Base-by-base conservation (phyloP, 92 coral and sea anemone genomes). In the Metridium senile region DNA sequence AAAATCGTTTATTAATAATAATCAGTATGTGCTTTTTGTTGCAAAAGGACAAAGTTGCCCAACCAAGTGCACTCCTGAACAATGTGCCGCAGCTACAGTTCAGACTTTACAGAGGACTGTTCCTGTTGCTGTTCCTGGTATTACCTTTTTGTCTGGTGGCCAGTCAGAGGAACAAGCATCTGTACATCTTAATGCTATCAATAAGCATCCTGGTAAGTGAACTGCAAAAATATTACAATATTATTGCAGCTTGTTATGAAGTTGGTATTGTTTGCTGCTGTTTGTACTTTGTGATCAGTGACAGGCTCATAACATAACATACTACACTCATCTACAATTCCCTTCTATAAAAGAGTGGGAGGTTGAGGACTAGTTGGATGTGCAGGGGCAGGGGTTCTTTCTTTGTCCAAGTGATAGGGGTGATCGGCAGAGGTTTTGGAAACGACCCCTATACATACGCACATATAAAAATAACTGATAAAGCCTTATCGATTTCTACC, bases 101-200 rank as follows among this genome's bases (percentile, higher is more conserved):
- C 84, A 88, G 9, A 93, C 99, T 21, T 71, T 95, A 10, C 86
- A 81, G 78, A 91, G 99, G 45, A 95, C 99, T 16, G 86, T 95
- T 20, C 99, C 97, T 26, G 84, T 83, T 62, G 95, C 99, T 7
- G 93, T 95, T 0, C 99, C 99, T 26, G 99, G 99, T 9, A 77
- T 95, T 51, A 90, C 93, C 25, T 95, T 95, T 72, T 63, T 95
- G 63, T 95, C 99, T 51, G 99, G 99, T 18, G 99, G 99, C 26
- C 99, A 95, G 81, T 95, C 99, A 0, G 99, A 95, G 68, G 97
- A 95, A 62, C 93, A 95, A 45, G 99, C 99, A 16, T 88, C 97
- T 7, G 62, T 92, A 1, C 87, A 95, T 78, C 84, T 95, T 70
- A 92, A 89, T 92, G 97, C 97, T 21, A 84, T 95, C 58, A 95